These are phyloP conservation scores for Nixonia krombeini DNA, from an alignment of 1,140 invertebrate species.

Conservation along the genomic window DNA sequence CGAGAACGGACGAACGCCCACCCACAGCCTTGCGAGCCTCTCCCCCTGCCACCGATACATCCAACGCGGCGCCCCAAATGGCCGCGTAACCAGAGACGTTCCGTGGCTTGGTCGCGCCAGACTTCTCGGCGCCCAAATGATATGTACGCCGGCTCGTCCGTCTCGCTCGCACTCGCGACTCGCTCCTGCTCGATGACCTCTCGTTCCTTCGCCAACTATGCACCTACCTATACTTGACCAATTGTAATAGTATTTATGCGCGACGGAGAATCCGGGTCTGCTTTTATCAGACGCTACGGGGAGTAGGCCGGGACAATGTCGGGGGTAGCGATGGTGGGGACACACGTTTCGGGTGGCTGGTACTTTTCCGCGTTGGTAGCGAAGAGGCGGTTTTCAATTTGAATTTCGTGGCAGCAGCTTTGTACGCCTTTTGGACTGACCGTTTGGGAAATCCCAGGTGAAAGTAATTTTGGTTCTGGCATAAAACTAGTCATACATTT, in stretches of 20 bases:
- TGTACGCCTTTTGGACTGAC: no score
- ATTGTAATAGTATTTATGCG: not conserved
- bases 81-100: slow-evolving; percentile 71
- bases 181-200: not conserved
- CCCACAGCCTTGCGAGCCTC: slow-evolving; percentile 41
- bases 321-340: not conserved
- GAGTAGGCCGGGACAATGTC: not conserved
- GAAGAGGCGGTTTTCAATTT: no score
- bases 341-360: no score
- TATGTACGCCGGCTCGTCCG: slow-evolving; percentile 42
- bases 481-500: no score
- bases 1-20: slow-evolving; percentile 48
- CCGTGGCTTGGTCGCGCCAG: slow-evolving; percentile 63
- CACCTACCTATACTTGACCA: slow-evolving; percentile 2
- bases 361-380: no score
- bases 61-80: slow-evolving; percentile 70
- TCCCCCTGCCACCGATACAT: slow-evolving; percentile 31
- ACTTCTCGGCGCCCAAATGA: slow-evolving; percentile 72
- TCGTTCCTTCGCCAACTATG: not conserved
- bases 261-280: not conserved
- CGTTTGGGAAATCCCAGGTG: no score
- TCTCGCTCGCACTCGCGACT: slow-evolving; percentile 8
- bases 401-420: no score
- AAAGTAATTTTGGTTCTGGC: no score
- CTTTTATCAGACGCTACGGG: no score